Evolutionary conservation across 1,140 invertebrate species (phyloP), one percentile per base, ranked within the genome.

Genomic region (Diuraphis noxia): DNA sequence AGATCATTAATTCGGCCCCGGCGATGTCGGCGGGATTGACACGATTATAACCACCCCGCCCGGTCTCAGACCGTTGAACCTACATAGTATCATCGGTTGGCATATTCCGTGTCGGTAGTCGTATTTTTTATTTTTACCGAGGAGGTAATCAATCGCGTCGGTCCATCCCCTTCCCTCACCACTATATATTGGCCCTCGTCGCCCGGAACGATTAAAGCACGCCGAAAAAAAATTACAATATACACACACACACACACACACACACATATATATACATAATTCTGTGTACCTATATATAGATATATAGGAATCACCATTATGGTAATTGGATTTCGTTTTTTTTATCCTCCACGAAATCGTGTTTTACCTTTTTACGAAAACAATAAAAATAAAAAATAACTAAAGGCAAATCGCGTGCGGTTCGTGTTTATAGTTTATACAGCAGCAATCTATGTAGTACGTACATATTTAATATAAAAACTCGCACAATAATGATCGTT

Each of bases 261-360:
- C 3, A 77, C 5, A 25, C 6, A 81, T 38, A 25, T 41, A 9
- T n/a, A 84, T n/a, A 41, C 38, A 41, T 34, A 21, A 41, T 84
- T 72, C 56, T 34, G n/a, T 30, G 30, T n/a, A 9, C 38, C 9
- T 84, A 84, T 30, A n/a, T n/a, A n/a, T n/a, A n/a, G n/a, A n/a
- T n/a, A n/a, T n/a, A 6, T 1, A 23, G 56, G 30, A 46, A 85
- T 34, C 41, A 41, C 82, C 40, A 85, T 85, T 85, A 85, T 46
- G 82, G 82, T 85, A 85, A 85, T 85, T 85, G 82, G 82, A 85
- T 46, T 85, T 85, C 23, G 34, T 41, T 84, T 25, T 81, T 81
- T 81, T 10, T 81, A 10, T 81, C 38, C 13, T n/a, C 82, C 41
- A 9, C 41, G n/a, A 34, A 85, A 46, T 46, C 41, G 82, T 85